Evolutionary conservation across 2,888 invertebrate genomes (phyloP).

Genomic region (Zaprionus lineosus): DNA sequence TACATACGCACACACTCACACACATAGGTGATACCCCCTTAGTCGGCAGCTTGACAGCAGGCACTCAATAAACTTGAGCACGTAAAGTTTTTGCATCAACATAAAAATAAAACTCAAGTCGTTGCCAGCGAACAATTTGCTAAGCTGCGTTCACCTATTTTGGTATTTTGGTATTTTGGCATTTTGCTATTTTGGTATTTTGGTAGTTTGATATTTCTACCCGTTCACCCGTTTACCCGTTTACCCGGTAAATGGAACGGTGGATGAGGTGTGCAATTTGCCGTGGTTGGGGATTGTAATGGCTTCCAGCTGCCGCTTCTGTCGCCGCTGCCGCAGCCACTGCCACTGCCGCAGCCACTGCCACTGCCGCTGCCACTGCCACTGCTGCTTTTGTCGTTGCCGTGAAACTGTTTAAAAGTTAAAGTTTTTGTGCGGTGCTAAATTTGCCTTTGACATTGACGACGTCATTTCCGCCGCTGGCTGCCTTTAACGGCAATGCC

Average conservation of each 20-base stretch:
- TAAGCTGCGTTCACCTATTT: slow-evolving; percentile 62
- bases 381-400: too few relatives aligned
- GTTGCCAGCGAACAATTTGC: slow-evolving; percentile 60
- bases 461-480: slow-evolving; percentile 31
- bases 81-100: slow-evolving; percentile 66
- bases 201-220: too few relatives aligned
- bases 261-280: slow-evolving; percentile 4
- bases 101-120: slow-evolving; percentile 67
- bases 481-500: slow-evolving; percentile 20
- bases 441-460: slow-evolving; percentile 49
- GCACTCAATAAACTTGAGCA: slow-evolving; percentile 65
- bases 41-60: slow-evolving; percentile 31
- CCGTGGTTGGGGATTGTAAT: slow-evolving; percentile 10
- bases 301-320: slow-evolving; percentile 34
- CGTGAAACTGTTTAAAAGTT: slow-evolving; percentile 41
- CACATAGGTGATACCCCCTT: background rate
- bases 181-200: too few relatives aligned
- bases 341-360: too few relatives aligned
- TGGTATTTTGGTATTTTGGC: slow-evolving; percentile 31
- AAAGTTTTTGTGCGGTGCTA: slow-evolving; percentile 15
- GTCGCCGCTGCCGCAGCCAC: background rate
- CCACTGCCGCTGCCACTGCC: too few relatives aligned
- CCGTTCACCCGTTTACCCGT: too few relatives aligned
- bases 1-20: slow-evolving; percentile 6
- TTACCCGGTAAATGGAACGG: background rate